Conservation (phyloP, 2,888 invertebrate genomes). For the Melanophora roralis region DNA sequence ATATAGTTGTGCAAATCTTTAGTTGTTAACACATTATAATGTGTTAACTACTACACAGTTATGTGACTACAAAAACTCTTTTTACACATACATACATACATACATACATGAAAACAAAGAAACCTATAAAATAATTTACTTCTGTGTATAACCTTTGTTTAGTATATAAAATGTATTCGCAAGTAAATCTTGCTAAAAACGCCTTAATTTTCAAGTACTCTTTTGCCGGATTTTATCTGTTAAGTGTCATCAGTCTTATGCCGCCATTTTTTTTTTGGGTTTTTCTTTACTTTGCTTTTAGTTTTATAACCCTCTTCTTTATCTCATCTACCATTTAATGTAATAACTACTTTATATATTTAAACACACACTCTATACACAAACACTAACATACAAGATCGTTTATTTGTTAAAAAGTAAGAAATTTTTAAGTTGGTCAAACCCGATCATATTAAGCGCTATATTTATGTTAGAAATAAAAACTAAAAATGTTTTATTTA, state of each 20-base stretch:
- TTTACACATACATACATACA: too few relatives aligned
- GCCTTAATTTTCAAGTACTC: slow-evolving; percentile 54
- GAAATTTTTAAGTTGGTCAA: too few relatives aligned
- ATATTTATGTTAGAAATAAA: too few relatives aligned
- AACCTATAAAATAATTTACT: too few relatives aligned
- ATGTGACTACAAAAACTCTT: too few relatives aligned
- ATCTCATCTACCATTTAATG: slow-evolving; percentile 13
- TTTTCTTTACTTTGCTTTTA: slow-evolving; percentile 6
- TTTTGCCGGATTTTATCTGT: slow-evolving; percentile 67
- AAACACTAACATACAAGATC: not conserved
- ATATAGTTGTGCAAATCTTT: not conserved
- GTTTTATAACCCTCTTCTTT: slow-evolving; percentile 24
- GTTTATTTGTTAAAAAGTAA: too few relatives aligned
- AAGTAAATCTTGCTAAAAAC: slow-evolving; percentile 56
- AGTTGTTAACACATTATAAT: not conserved
- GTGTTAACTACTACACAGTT: slow-evolving; percentile 9
- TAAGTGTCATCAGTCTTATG: slow-evolving; percentile 70
- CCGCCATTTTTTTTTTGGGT: slow-evolving; percentile 62
- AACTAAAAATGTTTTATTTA: too few relatives aligned
- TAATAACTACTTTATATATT: not conserved
- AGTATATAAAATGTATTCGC: slow-evolving; percentile 38
- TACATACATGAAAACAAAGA: not conserved
- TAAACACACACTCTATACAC: not conserved
- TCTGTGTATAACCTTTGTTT: slow-evolving; percentile 28
- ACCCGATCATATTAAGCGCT: too few relatives aligned